phyloP scores from a whole-genome alignment of 2,113 vertebrate species.

The Nesogale talazaci region DNA sequence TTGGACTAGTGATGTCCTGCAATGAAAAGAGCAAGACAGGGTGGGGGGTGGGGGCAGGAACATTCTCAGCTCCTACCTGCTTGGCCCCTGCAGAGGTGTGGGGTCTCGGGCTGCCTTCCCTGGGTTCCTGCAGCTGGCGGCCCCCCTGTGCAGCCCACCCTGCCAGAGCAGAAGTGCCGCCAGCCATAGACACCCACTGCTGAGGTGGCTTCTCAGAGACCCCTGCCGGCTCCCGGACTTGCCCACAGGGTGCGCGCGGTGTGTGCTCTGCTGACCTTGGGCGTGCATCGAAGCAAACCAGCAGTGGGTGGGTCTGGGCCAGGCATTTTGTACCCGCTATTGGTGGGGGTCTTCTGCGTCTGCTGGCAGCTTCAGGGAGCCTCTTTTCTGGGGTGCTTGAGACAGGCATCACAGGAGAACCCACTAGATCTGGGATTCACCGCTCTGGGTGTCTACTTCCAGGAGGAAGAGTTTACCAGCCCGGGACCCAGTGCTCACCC shows the following conservation, averaged over 20 bases:
- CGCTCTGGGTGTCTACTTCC: conserved; percentile 54
- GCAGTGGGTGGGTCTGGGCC: neutral
- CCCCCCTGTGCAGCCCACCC: neutral
- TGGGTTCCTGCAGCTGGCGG: neutral
- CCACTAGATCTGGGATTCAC: neutral
- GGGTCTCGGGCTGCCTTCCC: neutral
- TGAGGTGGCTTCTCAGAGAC: neutral
- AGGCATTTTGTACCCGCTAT: neutral
- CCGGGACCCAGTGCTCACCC: conserved; percentile 91
- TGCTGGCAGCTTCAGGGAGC: neutral
- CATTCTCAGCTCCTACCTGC: neutral
- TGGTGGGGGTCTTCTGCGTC: neutral
- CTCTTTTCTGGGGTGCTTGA: neutral
- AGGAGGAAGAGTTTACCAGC: conserved; percentile 95
- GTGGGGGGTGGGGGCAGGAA: neutral
- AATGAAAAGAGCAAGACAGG: neutral
- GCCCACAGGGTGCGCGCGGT: neutral
- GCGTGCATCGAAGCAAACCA: too few relatives aligned
- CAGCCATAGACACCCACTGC: neutral
- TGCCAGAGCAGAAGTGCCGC: neutral
- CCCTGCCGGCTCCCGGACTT: neutral
- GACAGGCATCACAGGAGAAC: neutral
- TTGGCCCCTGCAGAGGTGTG: neutral
- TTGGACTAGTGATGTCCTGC: neutral
- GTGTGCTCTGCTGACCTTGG: neutral